Base-by-base conservation (phyloP, 1,140 invertebrate genomes). In the Maniola jurtina region DNA sequence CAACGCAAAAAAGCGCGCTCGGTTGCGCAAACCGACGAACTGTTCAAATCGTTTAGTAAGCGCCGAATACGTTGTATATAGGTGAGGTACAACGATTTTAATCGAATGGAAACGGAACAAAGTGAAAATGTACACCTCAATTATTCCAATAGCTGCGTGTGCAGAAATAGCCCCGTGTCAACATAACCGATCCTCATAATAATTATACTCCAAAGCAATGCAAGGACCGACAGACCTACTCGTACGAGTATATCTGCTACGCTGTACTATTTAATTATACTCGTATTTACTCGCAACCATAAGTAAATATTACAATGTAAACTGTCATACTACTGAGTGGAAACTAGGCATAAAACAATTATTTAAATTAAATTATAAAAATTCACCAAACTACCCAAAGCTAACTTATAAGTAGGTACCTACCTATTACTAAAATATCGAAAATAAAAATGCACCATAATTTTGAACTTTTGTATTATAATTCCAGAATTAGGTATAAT, bases 91-190 rank as follows among this genome's bases (percentile, higher is more conserved):
- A 88, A 80, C 84, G 79, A 83, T 89, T 89, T 89, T 89, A 89
- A 89, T 89, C 87, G 86, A 89, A 88, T 89, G 87, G 87, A 89
- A 88, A 89, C 83, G 83, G 86, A 88, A 88, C 87, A 89, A 89
- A 89, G 87, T 89, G 87, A 89, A 89, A 89, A 89, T 88, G 86
- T 88, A 87, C 87, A 89, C 87, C 87, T 89, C 87, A 89, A 89
- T 89, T 89, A 89, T 86, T 89, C 86, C 79, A 81, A 78, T 80
- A 75, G 78, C 74, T 81, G 80, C 73, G 76, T 77, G 77, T 83
- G 80, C 81, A 88, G 81, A 86, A 89, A 89, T 86, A 79, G 75
- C 79, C 75, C 83, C 74, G 78, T 79, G 83, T 80, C 79, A 80
- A 79, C 76, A 75, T 72, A 71, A 67, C 47, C 70, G 72, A 70